A percentile compares a stretch with the other conserved stretches of the same genome.
Conservation (phyloP, 2,797 vertebrate genomes). For the Erethizon dorsatum region DNA sequence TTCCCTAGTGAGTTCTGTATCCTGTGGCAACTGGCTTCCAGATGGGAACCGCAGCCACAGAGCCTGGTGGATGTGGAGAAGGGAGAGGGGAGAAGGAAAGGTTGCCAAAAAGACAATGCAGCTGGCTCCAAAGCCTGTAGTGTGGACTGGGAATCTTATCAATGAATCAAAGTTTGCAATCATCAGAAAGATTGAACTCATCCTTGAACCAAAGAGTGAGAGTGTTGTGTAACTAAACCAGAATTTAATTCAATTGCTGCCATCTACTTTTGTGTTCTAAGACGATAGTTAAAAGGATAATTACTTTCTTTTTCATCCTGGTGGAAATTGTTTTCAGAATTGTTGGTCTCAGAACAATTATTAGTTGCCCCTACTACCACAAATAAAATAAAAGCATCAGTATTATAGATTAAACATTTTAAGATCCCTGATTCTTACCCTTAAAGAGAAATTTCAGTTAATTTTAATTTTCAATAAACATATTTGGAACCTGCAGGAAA, state of each 20-base stretch:
- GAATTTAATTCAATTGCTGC: conserved; percentile 7
- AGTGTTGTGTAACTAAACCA: neutral
- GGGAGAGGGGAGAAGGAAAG: neutral
- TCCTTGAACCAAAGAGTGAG: conserved; percentile 6
- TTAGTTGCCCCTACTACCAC: conserved; percentile 30
- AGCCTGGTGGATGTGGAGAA: conserved; percentile 36
- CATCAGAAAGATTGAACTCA: neutral
- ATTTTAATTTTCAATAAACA: conserved; percentile 48
- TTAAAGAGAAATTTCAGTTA: neutral
- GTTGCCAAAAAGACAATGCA: conserved; percentile 43
- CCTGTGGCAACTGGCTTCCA: conserved; percentile 81
- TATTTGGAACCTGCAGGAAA: neutral
- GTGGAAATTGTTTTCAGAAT: conserved; percentile 47
- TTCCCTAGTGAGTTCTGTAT: conserved; percentile 79
- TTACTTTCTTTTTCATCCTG: conserved; percentile 26
- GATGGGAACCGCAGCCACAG: conserved; percentile 64
- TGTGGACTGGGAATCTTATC: neutral
- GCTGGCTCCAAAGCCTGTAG: neutral
- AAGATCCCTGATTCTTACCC: conserved; percentile 1
- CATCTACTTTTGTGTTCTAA: conserved; percentile 38
- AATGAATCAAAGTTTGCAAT: neutral
- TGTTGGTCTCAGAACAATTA: conserved; percentile 54
- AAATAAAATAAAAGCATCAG: conserved; percentile 69
- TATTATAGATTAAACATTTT: conserved; percentile 13
- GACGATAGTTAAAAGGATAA: conserved; percentile 3